Evolutionary conservation across 2,888 invertebrate genomes (phyloP).

Genomic region (Folsomia candida): DNA sequence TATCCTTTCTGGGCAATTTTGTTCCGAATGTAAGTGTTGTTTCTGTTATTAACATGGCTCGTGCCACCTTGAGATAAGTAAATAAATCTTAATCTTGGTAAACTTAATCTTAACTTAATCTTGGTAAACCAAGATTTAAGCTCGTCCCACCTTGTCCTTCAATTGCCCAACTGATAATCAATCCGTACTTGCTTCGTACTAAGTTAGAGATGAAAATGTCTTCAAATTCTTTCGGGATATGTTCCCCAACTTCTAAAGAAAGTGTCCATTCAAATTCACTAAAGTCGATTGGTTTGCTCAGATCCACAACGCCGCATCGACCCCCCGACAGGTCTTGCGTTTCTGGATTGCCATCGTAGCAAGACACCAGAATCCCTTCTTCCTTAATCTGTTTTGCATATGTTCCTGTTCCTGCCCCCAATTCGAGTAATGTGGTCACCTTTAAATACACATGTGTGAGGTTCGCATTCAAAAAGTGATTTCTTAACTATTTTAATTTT

Average conservation of each 20-base stretch:
- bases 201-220: conserved; percentile 16
- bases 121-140: no score
- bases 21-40: conserved; percentile 28
- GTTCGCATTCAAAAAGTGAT: no score
- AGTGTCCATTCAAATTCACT: conserved; percentile 19
- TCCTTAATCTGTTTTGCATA: conserved; percentile 12
- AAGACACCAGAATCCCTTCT: conserved; percentile 7
- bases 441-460: not conserved
- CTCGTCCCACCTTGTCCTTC: no score
- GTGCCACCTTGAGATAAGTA: no score
- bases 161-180: conserved; percentile 41
- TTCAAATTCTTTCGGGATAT: conserved; percentile 25
- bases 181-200: conserved; percentile 16
- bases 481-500: not conserved
- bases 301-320: conserved; percentile 18
- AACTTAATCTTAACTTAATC: no score
- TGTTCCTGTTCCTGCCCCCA: conserved; percentile 22
- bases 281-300: conserved; percentile 18
- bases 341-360: conserved; percentile 30
- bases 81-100: no score
- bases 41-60: conserved; percentile 39
- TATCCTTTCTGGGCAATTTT: not conserved
- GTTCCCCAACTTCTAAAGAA: conserved; percentile 29
- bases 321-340: conserved; percentile 23
- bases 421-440: conserved; percentile 11